phyloP scores from a whole-genome alignment of 2,888 invertebrate species.

The Orthosia incerta region DNA sequence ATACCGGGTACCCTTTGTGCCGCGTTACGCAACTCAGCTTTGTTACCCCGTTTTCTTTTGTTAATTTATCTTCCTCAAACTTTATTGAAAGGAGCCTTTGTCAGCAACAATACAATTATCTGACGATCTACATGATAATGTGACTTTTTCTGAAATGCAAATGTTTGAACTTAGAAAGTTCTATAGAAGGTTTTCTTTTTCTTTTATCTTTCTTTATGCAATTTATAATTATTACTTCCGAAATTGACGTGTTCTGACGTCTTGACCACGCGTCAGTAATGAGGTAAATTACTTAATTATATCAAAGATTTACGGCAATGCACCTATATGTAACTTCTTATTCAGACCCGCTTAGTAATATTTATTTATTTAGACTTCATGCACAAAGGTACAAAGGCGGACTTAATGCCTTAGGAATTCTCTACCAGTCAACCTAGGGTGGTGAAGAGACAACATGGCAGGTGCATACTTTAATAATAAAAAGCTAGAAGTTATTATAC shows the following conservation, averaged over 20 bases:
- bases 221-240: slow-evolving; percentile 28
- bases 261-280: slow-evolving; percentile 35
- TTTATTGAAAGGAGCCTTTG: slow-evolving; percentile 64
- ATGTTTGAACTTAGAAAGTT: slow-evolving; percentile 57
- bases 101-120: slow-evolving; percentile 61
- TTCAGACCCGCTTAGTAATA: slow-evolving; percentile 23
- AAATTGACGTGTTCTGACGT: slow-evolving; percentile 23
- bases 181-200: slow-evolving; percentile 17
- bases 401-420: too few relatives aligned
- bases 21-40: slow-evolving; percentile 81
- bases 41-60: slow-evolving; percentile 81
- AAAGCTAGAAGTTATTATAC: too few relatives aligned
- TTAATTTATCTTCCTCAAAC: slow-evolving; percentile 76
- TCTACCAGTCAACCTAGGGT: too few relatives aligned
- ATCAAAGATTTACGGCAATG: slow-evolving; percentile 33
- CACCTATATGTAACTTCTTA: slow-evolving; percentile 25
- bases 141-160: slow-evolving; percentile 53
- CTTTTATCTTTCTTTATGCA: neutral
- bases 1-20: slow-evolving; percentile 86
- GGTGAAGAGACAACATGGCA: too few relatives aligned
- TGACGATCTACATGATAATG: slow-evolving; percentile 61
- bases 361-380: too few relatives aligned
- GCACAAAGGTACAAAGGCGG: too few relatives aligned
- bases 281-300: neutral
- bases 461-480: too few relatives aligned